Percentiles rank a stretch among this genome's conserved stretches.
These are phyloP conservation scores for Silurus glanis DNA, from an alignment of 2,113 vertebrate genomes.

Conservation along the genomic window DNA sequence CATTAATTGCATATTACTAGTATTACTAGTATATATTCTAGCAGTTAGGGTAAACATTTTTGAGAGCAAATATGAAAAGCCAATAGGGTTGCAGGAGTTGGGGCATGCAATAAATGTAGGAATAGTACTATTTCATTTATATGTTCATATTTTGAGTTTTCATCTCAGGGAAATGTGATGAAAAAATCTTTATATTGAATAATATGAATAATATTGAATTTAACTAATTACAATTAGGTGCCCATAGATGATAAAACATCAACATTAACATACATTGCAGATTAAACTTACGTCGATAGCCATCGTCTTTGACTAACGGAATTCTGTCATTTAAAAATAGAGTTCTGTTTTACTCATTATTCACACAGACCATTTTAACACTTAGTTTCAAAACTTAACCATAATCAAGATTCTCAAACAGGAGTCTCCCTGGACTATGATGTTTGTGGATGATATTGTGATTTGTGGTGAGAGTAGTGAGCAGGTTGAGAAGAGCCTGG, in stretches of 20 bases:
- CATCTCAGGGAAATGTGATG: background rate
- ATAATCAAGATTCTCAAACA: background rate
- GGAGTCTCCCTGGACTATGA: too few species aligned
- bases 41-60: background rate
- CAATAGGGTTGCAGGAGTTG: background rate
- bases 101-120: background rate
- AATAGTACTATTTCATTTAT: background rate
- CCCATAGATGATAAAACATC: background rate
- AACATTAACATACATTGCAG: background rate
- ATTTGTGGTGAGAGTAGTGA: too few species aligned
- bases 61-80: background rate
- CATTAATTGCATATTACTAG: background rate
- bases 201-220: background rate
- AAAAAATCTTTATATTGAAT: background rate
- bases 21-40: too few species aligned
- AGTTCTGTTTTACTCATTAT: background rate
- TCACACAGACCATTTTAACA: background rate
- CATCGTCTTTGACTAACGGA: background rate
- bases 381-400: background rate
- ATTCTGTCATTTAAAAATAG: background rate
- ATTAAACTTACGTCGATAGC: background rate
- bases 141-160: background rate
- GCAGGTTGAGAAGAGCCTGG: too few species aligned
- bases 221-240: background rate
- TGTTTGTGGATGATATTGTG: too few species aligned